These are phyloP conservation scores for Spongilla lacustris DNA, from an alignment of 37 sponge, comb jelly and placozoan species.

Conservation along the genomic window DNA sequence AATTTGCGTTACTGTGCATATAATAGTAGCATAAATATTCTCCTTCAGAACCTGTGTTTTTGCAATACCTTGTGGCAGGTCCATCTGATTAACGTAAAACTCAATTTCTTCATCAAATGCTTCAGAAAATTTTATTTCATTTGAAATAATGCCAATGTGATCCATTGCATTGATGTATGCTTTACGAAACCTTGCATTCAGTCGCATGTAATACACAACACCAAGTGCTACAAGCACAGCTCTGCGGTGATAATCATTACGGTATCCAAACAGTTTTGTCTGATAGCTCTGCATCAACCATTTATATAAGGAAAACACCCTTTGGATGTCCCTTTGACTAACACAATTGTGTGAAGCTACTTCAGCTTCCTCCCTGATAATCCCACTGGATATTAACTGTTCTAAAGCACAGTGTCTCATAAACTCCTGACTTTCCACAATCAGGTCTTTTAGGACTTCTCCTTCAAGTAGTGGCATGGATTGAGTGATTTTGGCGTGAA, in stretches of 20 bases:
- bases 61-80: slow-evolving; percentile 65
- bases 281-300: slow-evolving; percentile 68
- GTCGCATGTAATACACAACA: slow-evolving; percentile 83
- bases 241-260: slow-evolving; percentile 28
- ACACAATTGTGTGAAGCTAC: slow-evolving; percentile 68
- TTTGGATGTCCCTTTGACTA: slow-evolving; percentile 85
- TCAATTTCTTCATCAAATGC: slow-evolving; percentile 35
- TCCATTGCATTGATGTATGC: slow-evolving; percentile 24
- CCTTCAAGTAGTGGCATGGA: slow-evolving; percentile 39
- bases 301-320: slow-evolving; percentile 79
- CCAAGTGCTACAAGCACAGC: slow-evolving; percentile 81
- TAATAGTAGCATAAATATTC: slow-evolving; percentile 64
- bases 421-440: slow-evolving; percentile 69
- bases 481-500: slow-evolving; percentile 58
- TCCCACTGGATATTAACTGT: slow-evolving; percentile 39
- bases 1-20: slow-evolving; percentile 41
- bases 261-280: slow-evolving; percentile 7
- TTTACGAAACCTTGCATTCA: slow-evolving; percentile 47
- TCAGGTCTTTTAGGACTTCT: slow-evolving; percentile 55
- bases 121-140: background rate
- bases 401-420: slow-evolving; percentile 69
- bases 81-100: slow-evolving; percentile 12
- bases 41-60: slow-evolving; percentile 73
- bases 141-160: background rate
- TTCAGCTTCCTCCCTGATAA: background rate